Evolutionary conservation across 2,113 vertebrate genomes (phyloP), one percentile per base, ranked within the genome.

Genomic region (Ophiodon elongatus): DNA sequence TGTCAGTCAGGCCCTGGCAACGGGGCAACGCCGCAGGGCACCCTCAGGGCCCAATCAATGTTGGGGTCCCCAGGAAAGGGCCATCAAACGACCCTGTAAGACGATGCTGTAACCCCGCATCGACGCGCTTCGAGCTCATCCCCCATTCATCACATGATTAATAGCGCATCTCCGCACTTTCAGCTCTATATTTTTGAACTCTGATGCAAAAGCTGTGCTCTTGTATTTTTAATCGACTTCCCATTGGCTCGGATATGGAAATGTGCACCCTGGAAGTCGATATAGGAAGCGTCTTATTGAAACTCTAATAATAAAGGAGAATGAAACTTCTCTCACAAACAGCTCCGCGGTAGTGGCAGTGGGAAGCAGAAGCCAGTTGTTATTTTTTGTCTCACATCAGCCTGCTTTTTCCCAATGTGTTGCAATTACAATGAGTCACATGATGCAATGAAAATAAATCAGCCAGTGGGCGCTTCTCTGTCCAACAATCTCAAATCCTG

Each of bases 41-140:
- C 94, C 95, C 95, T 94, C 90, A 91, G 95, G 95, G 93, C 92
- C 91, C 94, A 95, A 95, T 96, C 95, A 94, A 87, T 91, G 92
- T 67, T 74, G 85, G 85, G 92, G 86, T 95, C 92, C 95, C 94
- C 81, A 59, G 88, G 88, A 95, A 92, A 85, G 85, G 89, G 79
- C 91, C 93, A 93, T 95, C 94, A 95, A 95, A 94, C 91, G 39
- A 50, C 84, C 83, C 74, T 72, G 79, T 68, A 87, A 93, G 83
- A 88, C 76, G 81, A 84, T 81, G 83, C 60, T 76, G 84, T 92
- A 91, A 86, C 89, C 83, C 62, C 25, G 81, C 74, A 54, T 89
- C 47, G 57, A 17, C 37, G 57, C 62, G 85, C 88, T 80, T 77
- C 67, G 25, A 10, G 65, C 88, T 85, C 77, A 73, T 83, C 83